A percentile compares a stretch with the other conserved stretches of the same genome.
Evolutionary conservation across 2,888 invertebrate genomes (phyloP).

Genomic region (Campaea margaritaria): DNA sequence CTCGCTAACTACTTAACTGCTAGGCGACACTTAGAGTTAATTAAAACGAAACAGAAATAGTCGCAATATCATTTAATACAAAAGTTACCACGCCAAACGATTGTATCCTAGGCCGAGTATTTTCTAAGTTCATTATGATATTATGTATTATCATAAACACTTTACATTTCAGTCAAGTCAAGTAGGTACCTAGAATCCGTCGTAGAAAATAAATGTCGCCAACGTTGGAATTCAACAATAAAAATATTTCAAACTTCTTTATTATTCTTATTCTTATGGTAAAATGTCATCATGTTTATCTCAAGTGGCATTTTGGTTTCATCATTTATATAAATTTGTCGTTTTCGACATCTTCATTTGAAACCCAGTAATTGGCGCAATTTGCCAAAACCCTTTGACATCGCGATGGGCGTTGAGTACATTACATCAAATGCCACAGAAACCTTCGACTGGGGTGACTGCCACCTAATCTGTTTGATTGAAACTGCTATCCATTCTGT

Average conservation of each 20-base stretch:
- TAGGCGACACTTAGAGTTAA: background rate
- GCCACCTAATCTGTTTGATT: background rate
- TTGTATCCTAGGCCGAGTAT: too few species aligned
- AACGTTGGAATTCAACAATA: too few species aligned
- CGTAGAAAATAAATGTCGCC: too few species aligned
- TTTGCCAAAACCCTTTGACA: constrained; percentile 5
- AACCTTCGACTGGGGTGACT: background rate
- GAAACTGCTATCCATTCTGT: constrained; percentile 8
- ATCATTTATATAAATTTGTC: constrained; percentile 4
- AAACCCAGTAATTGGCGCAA: constrained; percentile 8
- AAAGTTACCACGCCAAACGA: too few species aligned
- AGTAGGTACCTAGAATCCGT: too few species aligned
- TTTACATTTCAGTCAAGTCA: too few species aligned
- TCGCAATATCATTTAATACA: too few species aligned
- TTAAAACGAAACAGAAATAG: too few species aligned
- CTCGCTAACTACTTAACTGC: background rate
- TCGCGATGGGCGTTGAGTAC: constrained; percentile 5
- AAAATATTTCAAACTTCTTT: too few species aligned
- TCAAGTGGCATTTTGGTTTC: constrained; percentile 5
- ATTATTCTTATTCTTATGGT: background rate
- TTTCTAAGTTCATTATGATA: too few species aligned
- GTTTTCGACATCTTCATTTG: constrained; percentile 16
- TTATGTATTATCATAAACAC: too few species aligned
- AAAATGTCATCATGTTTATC: background rate
- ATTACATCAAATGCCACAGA: constrained; percentile 9